A percentile compares a stretch with the other conserved stretches of the same genome.
These are phyloP conservation scores for Tyria jacobaeae DNA, from an alignment of 2,888 invertebrate genomes.

Conservation along the genomic window DNA sequence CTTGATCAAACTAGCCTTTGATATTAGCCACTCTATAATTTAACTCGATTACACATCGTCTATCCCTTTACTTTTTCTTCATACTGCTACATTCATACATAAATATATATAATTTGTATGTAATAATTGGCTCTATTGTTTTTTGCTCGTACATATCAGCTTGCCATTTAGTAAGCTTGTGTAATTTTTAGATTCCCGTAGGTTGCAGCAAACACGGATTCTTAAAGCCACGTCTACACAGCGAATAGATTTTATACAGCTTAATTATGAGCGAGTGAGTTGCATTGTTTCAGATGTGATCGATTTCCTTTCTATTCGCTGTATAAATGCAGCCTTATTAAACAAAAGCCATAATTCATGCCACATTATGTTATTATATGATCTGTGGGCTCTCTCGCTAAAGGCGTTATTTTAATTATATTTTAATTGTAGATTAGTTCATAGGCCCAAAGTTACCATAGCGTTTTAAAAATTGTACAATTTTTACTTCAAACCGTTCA, in stretches of 20 bases:
- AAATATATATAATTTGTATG: too few relatives aligned
- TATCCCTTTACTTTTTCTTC: constrained; percentile 20
- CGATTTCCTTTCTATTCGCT: background rate
- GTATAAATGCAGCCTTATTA: constrained; percentile 19
- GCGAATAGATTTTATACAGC: too few relatives aligned
- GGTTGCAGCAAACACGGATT: constrained; percentile 54
- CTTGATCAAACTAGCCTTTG: constrained; percentile 50
- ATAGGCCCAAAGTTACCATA: constrained; percentile 80
- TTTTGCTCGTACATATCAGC: background rate
- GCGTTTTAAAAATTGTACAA: constrained; percentile 72
- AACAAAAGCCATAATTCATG: constrained; percentile 65
- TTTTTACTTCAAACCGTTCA: constrained; percentile 58
- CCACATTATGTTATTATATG: constrained; percentile 52
- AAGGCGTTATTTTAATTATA: constrained; percentile 50
- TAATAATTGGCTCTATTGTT: background rate
- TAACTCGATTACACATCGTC: constrained; percentile 27
- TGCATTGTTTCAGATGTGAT: background rate
- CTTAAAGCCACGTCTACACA: constrained; percentile 15
- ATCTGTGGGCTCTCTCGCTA: constrained; percentile 51
- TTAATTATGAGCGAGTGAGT: background rate
- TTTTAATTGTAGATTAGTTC: constrained; percentile 63
- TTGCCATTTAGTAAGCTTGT: background rate
- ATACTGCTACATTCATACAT: too few relatives aligned
- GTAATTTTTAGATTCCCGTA: background rate
- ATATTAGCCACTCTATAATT: constrained; percentile 42